These are phyloP conservation scores for Origma solitaria DNA, from an alignment of 2,113 vertebrate genomes.

Conservation along the genomic window DNA sequence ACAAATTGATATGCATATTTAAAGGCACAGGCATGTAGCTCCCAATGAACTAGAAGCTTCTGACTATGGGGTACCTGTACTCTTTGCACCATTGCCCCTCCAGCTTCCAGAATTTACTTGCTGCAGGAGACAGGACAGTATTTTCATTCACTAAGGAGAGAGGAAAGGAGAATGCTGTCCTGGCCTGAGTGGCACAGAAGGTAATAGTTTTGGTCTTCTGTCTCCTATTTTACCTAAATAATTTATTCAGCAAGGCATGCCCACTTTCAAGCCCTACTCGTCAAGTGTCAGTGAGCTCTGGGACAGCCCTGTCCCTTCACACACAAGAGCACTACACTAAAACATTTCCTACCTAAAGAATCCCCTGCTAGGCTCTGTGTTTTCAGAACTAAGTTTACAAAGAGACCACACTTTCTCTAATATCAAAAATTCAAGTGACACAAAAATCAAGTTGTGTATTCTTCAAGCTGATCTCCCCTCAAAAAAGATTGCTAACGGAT, in stretches of 20 bases:
- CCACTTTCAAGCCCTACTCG: background rate
- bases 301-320: background rate
- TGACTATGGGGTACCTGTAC: background rate
- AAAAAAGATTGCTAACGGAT: background rate
- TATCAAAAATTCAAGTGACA: background rate
- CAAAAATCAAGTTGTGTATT: background rate
- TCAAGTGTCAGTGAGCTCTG: background rate
- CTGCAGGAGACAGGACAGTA: background rate
- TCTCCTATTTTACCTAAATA: background rate
- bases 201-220: background rate
- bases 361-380: background rate
- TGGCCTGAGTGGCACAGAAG: fast-evolving
- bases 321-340: background rate
- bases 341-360: background rate
- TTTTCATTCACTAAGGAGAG: background rate
- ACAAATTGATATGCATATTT: background rate
- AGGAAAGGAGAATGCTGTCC: background rate
- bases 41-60: background rate
- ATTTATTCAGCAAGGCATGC: background rate
- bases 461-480: background rate
- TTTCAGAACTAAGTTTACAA: background rate
- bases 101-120: background rate
- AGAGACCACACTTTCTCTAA: background rate
- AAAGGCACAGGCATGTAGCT: background rate
- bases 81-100: background rate